Base-by-base conservation (phyloP, 2,888 invertebrate species). In the Sclerodermus sp. region DNA sequence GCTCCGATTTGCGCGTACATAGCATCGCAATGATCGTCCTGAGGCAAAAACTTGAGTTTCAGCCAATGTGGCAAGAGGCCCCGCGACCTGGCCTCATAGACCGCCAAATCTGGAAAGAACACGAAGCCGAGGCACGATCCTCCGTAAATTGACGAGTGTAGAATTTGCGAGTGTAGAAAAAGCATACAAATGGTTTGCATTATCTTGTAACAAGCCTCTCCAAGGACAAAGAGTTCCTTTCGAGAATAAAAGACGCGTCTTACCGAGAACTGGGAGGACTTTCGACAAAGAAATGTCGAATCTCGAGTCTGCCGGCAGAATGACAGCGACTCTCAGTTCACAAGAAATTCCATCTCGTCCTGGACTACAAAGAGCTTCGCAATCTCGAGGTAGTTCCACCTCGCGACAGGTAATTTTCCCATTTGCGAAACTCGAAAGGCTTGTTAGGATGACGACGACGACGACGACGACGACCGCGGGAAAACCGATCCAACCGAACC, bases 1-100 rank as follows among this genome's bases (percentile, higher is more conserved):
- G 89, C 87, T 0, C 84, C 83, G 43, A 88, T 85, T 44, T 88
- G 85, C 0, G 88, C 89, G 71, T 85, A 84, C 1, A 87, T 88
- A 1, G 88, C 86, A 62, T 87, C 87, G 58, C 91, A 91, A 53
- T 84, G 83, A 69, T 90, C 91, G 71, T 91, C 87, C 62, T 85
- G 85, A 8, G 82, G 78, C 56, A 82, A 74, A 81, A 86, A 86
- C 53, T 83, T 82, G 41, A 89, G 80, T 14, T 79, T 74, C 37
- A 89, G 70, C 77, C 85, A 82, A 0, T 81, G 62, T 0, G 87
- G 87, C 16, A 90, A 78, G 2, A 84, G 73, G 2, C 82, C 78
- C 10, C 77, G 71, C 17, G 81, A 70, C 10, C 80, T 80, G 1
- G 84, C 82, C 47, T 83, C 80, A 44, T 81, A 73, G 58, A 83